Base-by-base conservation (phyloP, 2,113 vertebrate species). In the Notarius lentiginosus region DNA sequence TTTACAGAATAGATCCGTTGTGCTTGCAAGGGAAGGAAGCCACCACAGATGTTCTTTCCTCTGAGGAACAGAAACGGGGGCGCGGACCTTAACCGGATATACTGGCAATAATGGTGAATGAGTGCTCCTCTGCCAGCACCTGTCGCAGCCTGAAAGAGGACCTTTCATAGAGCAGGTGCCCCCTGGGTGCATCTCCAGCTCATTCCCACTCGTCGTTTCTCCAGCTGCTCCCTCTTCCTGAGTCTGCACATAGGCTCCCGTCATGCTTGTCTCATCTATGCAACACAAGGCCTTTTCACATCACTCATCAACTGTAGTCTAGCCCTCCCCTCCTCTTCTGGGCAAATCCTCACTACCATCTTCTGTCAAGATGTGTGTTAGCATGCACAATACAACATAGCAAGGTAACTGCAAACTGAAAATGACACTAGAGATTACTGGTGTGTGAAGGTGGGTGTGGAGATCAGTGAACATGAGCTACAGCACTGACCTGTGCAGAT, bases 141-240 rank as follows among this genome's bases (percentile, higher is more conserved):
- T 96, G 95, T 95, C 92, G 51, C 7, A 79, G 87, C 89, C 85
- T 34, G 93, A 91, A 95, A 94, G 93, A 90, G 90, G 90, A 92
- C 91, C 94, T 95, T 95, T 96, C 95, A 96, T 92, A 87, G 88
- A 89, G 95, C 95, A 95, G 95, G 95, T 95, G 95, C 91, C 91
- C 73, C 72, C 5, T 30, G 30, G 30, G 30, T 30, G 30, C 30
- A 30, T 30, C 30, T 30, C 30, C 30, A 30, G 30, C 30, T 30
- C 85, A n/a, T 85, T 83, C 86, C 60, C 24, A 51, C 89, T 83
- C 86, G 72, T 51, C 15, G 41, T 68, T 90, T 86, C 82, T n/a
- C 90, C 94, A 95, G 93, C 94, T 95, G 94, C 92, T 94, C 88
- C 8, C 73, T 81, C 88, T 92, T 91, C 92, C 90, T 91, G 86